phyloP scores from a whole-genome alignment of 2,113 vertebrate species.

The Theristicus caerulescens region DNA sequence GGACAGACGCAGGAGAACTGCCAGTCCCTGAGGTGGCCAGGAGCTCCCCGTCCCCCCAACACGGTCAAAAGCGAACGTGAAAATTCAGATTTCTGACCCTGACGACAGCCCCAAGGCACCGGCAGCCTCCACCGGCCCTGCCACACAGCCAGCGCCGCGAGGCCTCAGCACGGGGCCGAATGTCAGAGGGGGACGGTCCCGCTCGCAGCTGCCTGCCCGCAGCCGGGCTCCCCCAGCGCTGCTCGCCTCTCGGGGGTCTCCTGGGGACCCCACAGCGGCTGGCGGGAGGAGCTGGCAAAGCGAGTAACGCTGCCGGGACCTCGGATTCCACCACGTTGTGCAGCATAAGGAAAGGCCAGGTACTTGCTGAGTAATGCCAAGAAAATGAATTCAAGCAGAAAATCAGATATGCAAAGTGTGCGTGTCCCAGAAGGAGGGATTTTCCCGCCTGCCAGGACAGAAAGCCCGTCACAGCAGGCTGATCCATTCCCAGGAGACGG shows the following conservation, averaged over 20 bases:
- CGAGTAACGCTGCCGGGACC: rapidly evolving
- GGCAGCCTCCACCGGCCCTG: background rate
- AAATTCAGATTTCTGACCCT: background rate
- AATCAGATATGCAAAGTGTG: rapidly evolving
- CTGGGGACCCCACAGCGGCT: rapidly evolving
- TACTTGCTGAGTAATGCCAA: background rate
- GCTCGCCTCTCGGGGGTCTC: background rate
- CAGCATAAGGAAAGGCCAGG: background rate
- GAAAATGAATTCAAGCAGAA: background rate
- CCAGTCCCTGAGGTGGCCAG: rapidly evolving
- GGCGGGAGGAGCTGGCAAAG: background rate
- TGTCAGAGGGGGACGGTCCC: rapidly evolving
- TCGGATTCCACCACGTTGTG: background rate
- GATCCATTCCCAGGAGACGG: background rate
- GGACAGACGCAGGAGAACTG: background rate
- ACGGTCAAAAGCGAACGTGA: background rate
- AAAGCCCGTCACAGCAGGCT: background rate
- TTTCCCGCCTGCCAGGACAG: background rate
- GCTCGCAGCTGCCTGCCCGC: background rate
- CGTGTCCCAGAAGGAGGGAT: background rate
- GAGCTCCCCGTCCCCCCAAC: background rate
- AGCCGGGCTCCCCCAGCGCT: rapidly evolving
- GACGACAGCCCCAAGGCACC: rapidly evolving
- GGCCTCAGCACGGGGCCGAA: background rate
- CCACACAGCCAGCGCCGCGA: rapidly evolving